These are phyloP conservation scores for Cliona cf. orientalis DNA, from an alignment of 37 sponge, comb jelly and placozoan genomes.

Conservation along the genomic window DNA sequence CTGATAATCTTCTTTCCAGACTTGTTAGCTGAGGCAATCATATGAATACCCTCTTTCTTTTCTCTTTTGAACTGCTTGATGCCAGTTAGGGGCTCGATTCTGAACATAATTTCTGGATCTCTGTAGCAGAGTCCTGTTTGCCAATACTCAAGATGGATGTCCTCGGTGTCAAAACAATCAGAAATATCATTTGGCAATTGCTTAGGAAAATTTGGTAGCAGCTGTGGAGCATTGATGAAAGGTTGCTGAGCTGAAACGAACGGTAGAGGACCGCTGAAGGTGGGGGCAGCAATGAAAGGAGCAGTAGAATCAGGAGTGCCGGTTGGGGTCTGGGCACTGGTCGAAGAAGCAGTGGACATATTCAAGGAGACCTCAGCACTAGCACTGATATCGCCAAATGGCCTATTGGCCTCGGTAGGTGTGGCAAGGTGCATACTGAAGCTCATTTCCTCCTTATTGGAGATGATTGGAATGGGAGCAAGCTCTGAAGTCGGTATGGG, in stretches of 20 bases:
- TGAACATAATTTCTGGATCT: conserved; percentile 44
- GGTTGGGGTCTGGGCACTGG: too few relatives aligned
- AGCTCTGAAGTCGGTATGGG: background rate
- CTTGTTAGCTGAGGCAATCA: conserved; percentile 32
- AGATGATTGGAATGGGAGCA: too few relatives aligned
- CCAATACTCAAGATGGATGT: conserved; percentile 71
- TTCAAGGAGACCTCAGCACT: background rate
- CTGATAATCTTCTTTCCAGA: conserved; percentile 57
- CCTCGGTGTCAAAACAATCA: background rate
- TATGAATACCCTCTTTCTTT: conserved; percentile 56
- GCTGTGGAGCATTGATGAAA: too few relatives aligned
- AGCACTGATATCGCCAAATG: too few relatives aligned
- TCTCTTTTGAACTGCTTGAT: conserved; percentile 14
- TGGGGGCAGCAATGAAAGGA: background rate
- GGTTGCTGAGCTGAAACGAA: background rate
- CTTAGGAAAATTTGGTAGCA: too few relatives aligned
- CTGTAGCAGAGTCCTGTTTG: conserved; percentile 58
- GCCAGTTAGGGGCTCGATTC: conserved; percentile 56
- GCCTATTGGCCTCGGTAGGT: background rate
- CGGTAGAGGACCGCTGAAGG: conserved; percentile 20
- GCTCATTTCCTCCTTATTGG: background rate
- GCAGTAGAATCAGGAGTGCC: background rate
- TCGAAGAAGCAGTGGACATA: too few relatives aligned
- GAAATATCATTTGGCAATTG: too few relatives aligned
- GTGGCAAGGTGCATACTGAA: conserved; percentile 6